Percentiles rank a stretch among this genome's conserved stretches.
phyloP scores from a whole-genome alignment of 2,888 invertebrate genomes.

The Drosophila helvetica region DNA sequence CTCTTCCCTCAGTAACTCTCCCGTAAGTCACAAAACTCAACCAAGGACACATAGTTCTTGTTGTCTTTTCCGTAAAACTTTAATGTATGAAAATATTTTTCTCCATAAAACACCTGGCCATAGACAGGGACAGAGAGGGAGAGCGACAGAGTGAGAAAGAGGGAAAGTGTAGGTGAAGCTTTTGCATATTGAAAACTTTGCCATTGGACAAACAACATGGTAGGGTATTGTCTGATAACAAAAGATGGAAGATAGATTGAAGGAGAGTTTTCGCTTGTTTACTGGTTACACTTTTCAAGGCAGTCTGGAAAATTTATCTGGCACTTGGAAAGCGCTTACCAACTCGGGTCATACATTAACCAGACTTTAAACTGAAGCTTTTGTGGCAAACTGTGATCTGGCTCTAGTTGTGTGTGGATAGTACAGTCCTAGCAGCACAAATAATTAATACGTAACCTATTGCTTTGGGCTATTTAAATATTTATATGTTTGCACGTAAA shows the following conservation, averaged over 20 bases:
- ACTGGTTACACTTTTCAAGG: neutral
- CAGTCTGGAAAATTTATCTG: slow-evolving; percentile 7
- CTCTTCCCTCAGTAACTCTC: slow-evolving; percentile 48
- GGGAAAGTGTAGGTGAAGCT: slow-evolving; percentile 12
- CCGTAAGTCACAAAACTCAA: slow-evolving; percentile 60
- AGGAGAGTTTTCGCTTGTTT: slow-evolving; percentile 9
- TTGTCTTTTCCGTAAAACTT: slow-evolving; percentile 66
- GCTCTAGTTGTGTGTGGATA: neutral
- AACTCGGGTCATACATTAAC: neutral
- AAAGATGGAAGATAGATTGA: slow-evolving; percentile 23
- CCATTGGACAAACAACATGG: slow-evolving; percentile 63
- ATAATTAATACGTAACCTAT: too few species aligned
- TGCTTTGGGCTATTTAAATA: neutral
- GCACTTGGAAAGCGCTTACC: neutral
- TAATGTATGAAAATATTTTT: slow-evolving; percentile 75
- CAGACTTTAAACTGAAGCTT: slow-evolving; percentile 1
- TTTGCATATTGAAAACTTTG: slow-evolving; percentile 75
- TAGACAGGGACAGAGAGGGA: slow-evolving; percentile 16
- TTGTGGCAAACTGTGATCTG: neutral
- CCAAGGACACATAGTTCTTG: slow-evolving; percentile 42
- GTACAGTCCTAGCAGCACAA: too few species aligned
- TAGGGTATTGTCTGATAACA: slow-evolving; percentile 56
- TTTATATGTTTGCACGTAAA: neutral
- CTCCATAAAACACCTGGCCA: slow-evolving; percentile 68
- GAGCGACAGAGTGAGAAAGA: neutral